A percentile compares a stretch with the other conserved stretches of the same genome.
phyloP scores from a whole-genome alignment of 2,797 vertebrate species.

The Vespertilio murinus region DNA sequence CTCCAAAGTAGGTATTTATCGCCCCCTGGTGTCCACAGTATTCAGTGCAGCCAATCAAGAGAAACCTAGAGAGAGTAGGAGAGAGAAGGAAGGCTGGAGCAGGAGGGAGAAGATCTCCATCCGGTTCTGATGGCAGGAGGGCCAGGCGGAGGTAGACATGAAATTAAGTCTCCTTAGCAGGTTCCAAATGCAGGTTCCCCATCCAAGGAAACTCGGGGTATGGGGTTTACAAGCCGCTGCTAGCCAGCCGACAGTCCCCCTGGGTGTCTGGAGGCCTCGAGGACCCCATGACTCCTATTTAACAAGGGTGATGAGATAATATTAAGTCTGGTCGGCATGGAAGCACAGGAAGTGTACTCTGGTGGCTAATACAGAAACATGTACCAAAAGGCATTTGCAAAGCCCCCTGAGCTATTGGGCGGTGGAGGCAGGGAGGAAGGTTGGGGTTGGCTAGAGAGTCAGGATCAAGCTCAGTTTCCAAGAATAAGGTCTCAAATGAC shows the following conservation, averaged over 20 bases:
- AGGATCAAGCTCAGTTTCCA: background rate
- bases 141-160: background rate
- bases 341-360: background rate
- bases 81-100: background rate
- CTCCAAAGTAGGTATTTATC: background rate
- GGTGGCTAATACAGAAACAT: background rate
- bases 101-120: background rate
- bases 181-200: background rate
- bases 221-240: background rate
- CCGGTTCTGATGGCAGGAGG: fast-evolving
- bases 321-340: background rate
- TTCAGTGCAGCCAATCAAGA: background rate
- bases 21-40: conserved; percentile 45
- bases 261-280: background rate
- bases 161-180: background rate
- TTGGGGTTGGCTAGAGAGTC: background rate
- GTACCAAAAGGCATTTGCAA: background rate
- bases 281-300: background rate
- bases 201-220: background rate
- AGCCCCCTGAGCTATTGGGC: background rate
- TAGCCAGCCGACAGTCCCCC: too few species aligned
- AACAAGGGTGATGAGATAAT: background rate
- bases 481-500: background rate
- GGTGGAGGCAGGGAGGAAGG: too few species aligned
- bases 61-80: too few species aligned